Percentiles rank a stretch among this genome's conserved stretches.
Evolutionary conservation across 2,888 invertebrate species (phyloP).

Genomic region (Allophyes oxyacanthae): DNA sequence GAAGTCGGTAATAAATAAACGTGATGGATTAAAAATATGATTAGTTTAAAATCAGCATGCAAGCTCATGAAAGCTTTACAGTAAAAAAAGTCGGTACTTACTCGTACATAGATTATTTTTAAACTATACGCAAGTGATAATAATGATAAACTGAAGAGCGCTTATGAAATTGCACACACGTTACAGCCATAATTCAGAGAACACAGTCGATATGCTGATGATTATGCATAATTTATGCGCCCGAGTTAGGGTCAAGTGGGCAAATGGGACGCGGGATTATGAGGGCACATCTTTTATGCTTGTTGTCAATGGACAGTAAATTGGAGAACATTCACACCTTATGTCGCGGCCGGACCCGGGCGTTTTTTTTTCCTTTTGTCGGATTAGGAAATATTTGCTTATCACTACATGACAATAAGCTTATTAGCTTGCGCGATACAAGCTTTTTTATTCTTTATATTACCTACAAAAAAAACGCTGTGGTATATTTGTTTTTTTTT

Average conservation of each 20-base stretch:
- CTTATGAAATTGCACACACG: conserved; percentile 13
- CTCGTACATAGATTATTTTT: too few relatives aligned
- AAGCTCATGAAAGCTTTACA: too few relatives aligned
- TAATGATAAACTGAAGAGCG: conserved; percentile 3
- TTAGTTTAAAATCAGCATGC: too few relatives aligned
- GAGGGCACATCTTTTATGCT: conserved; percentile 65
- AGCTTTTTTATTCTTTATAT: conserved; percentile 16
- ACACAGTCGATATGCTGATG: conserved; percentile 66
- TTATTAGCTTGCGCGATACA: conserved; percentile 62
- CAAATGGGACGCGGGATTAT: conserved; percentile 57
- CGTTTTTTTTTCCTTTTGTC: conserved; percentile 58
- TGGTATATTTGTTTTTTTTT: not conserved
- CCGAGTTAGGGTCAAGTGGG: conserved; percentile 82
- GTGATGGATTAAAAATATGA: too few relatives aligned
- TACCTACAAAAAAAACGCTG: not conserved
- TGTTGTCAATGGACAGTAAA: conserved; percentile 74
- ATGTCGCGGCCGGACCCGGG: conserved; percentile 72
- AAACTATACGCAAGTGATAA: too few relatives aligned
- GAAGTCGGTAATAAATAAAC: too few relatives aligned
- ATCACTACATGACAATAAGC: conserved; percentile 69
- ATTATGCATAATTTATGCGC: conserved; percentile 88
- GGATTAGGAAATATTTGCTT: conserved; percentile 63
- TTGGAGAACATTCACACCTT: conserved; percentile 82
- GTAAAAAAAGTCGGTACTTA: too few relatives aligned
- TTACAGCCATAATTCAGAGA: conserved; percentile 32